These are phyloP conservation scores for Elaeidobius kamerunicus DNA, from an alignment of 2,888 invertebrate genomes.

Conservation along the genomic window DNA sequence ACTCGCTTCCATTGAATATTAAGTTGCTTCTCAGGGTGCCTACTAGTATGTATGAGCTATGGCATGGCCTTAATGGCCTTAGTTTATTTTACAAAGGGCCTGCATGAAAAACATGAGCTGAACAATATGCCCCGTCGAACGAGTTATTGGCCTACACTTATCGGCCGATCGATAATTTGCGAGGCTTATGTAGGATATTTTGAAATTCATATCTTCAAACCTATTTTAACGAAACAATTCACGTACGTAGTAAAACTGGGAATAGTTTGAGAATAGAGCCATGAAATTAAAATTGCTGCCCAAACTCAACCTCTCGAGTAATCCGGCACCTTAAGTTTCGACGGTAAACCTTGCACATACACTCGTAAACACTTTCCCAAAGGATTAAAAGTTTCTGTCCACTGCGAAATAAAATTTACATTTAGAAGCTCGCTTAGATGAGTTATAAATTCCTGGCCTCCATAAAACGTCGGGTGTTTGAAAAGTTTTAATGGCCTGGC, in stretches of 20 bases:
- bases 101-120: slow-evolving; percentile 22
- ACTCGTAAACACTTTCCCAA: slow-evolving; percentile 13
- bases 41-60: slow-evolving; percentile 27
- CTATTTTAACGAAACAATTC: too few species aligned
- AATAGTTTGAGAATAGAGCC: background rate
- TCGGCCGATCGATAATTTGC: too few species aligned
- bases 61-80: slow-evolving; percentile 23
- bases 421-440: slow-evolving; percentile 17
- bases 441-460: slow-evolving; percentile 17
- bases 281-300: slow-evolving; percentile 2
- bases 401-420: slow-evolving; percentile 25
- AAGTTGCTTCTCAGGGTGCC: slow-evolving; percentile 23
- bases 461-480: slow-evolving; percentile 23
- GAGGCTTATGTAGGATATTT: too few species aligned
- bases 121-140: too few species aligned
- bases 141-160: too few species aligned
- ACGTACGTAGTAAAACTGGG: too few species aligned
- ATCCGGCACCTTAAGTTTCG: slow-evolving; percentile 6
- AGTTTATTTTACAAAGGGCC: slow-evolving; percentile 25
- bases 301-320: slow-evolving; percentile 5
- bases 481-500: slow-evolving; percentile 21
- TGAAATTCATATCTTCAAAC: too few species aligned
- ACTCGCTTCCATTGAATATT: slow-evolving; percentile 26
- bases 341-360: slow-evolving; percentile 7
- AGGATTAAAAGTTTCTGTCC: slow-evolving; percentile 24